Evolutionary conservation across 2,113 vertebrate species (phyloP), one percentile per base, ranked within the genome.

Genomic region (Neoarius graeffei): DNA sequence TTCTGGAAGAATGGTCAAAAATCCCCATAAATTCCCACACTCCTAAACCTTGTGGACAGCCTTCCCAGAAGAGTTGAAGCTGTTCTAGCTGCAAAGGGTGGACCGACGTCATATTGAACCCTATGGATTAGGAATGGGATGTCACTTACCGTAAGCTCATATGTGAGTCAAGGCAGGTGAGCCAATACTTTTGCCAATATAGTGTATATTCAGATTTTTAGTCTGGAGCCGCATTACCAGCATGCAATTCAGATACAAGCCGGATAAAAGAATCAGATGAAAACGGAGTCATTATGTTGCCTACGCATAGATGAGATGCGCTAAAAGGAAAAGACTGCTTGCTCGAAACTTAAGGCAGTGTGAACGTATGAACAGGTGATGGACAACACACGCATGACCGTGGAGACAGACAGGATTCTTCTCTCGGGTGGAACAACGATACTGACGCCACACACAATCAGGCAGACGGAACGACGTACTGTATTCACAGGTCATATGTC

Each of bases 401-500:
- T 82, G 57, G 23, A 59, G 62, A 57, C 54, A 60, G 57, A 48
- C 80, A 11, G 57, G 57, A 82, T 42, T 62, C 30, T 6, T 25
- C 20, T 25, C 80, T 25, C 80, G 62, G 57, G 80, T 60, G 57
- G 17, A 62, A 82, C 80, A 62, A 25, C 30, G 1, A 42, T 11
- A 62, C 57, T 82, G 80, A 82, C 20, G 30, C 48, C 80, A 81
- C 8, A 81, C 56, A 60, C 27, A 60, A 81, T 35, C 15, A 23
- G 6, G 30, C 59, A 82, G 80, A 82, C 20, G 11, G 54, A 62
- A 42, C 42, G 80, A 84, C 10, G 52, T 57, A 73, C 73, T 35
- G 52, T 57, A 73, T 84, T 35, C 48, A 71, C 50, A 35, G 66
- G 83, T 84, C 83, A 73, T 54, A 30, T 56, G 83, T 56, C 83